Evolutionary conservation across 2,888 invertebrate species (phyloP).

Genomic region (Apocheima hispidaria): DNA sequence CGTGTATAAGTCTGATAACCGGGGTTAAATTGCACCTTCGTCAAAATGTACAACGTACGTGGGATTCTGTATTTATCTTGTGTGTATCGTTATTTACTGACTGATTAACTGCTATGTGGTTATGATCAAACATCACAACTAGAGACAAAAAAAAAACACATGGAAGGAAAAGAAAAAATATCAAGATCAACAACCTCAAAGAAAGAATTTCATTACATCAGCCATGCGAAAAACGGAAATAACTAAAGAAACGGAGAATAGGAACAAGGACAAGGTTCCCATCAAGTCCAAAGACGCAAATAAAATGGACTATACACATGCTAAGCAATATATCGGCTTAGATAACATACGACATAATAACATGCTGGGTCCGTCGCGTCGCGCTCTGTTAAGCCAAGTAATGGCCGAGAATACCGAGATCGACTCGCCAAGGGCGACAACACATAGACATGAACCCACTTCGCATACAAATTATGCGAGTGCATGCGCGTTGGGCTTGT

Average conservation of each 20-base stretch:
- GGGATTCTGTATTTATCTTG: too few relatives aligned
- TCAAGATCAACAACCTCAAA: neutral
- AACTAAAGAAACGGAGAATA: conserved; percentile 5
- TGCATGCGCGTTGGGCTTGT: conserved; percentile 27
- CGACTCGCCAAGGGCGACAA: conserved; percentile 60
- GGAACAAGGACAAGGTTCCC: conserved; percentile 10
- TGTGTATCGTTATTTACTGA: too few relatives aligned
- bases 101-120: neutral
- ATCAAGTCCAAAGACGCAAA: conserved; percentile 13
- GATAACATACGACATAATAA: conserved; percentile 33
- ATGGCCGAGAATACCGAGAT: conserved; percentile 52
- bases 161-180: neutral
- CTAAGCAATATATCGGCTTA: conserved; percentile 8
- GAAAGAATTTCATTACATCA: neutral
- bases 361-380: conserved; percentile 45
- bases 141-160: neutral
- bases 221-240: conserved; percentile 6
- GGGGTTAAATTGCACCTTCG: too few relatives aligned
- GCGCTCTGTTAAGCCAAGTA: conserved; percentile 60
- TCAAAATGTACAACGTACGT: too few relatives aligned
- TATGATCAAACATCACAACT: neutral
- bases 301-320: conserved; percentile 8
- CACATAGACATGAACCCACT: conserved; percentile 53
- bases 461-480: conserved; percentile 49
- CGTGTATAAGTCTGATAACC: too few relatives aligned